phyloP scores from a whole-genome alignment of 1,140 invertebrate genomes.

The Chironomus tepperi region DNA sequence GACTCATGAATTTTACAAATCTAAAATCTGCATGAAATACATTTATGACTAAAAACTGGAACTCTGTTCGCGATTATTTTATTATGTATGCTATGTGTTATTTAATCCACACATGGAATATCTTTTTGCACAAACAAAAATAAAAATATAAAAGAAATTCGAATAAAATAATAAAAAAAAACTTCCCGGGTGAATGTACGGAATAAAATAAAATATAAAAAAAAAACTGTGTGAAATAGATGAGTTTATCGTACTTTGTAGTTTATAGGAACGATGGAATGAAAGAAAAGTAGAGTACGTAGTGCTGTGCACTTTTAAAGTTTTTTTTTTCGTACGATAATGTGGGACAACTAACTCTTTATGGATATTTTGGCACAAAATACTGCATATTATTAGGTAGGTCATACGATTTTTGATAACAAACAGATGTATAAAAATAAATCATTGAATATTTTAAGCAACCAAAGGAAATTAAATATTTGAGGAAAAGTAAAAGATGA shows the following conservation, averaged over 20 bases:
- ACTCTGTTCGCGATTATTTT: not conserved
- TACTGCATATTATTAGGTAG: not conserved
- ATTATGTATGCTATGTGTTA: constrained; percentile 9
- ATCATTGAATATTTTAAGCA: too few species aligned
- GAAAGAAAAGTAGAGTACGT: not conserved
- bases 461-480: too few species aligned
- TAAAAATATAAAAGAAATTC: not conserved
- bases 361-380: not conserved
- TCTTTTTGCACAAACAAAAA: not conserved
- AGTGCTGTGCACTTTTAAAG: not conserved
- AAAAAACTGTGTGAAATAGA: constrained; percentile 14
- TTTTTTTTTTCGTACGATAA: not conserved
- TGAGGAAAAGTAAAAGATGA: not conserved
- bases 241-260: constrained; percentile 1
- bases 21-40: too few species aligned
- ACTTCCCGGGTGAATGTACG: constrained; percentile 20
- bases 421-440: not conserved
- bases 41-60: not conserved
- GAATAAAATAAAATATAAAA: not conserved
- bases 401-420: not conserved
- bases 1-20: too few species aligned
- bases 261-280: not conserved
- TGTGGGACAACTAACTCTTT: constrained; percentile 12
- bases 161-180: not conserved
- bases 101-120: constrained; percentile 13